Conservation (phyloP, 2,797 vertebrate species). For the Pygocentrus nattereri region DNA sequence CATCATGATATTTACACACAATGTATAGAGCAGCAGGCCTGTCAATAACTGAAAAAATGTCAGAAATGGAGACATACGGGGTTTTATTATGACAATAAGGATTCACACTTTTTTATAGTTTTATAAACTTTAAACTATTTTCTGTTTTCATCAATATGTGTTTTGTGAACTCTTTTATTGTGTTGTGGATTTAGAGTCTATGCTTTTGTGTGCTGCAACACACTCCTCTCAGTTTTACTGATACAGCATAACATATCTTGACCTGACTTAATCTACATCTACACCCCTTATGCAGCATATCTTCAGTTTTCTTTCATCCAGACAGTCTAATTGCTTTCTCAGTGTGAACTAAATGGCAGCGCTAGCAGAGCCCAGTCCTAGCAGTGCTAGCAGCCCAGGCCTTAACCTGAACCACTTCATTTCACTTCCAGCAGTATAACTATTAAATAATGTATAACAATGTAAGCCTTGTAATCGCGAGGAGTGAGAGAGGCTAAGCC, state of each 20-base stretch:
- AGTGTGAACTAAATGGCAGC: neutral
- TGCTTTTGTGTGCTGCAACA: neutral
- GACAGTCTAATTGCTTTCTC: neutral
- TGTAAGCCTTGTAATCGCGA: conserved; percentile 56
- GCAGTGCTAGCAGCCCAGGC: neutral
- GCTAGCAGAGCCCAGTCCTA: neutral
- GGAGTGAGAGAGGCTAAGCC: conserved; percentile 61
- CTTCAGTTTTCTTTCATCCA: conserved; percentile 9
- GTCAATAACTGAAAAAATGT: no score
- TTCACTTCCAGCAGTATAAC: conserved; percentile 60
- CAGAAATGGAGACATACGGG: no score
- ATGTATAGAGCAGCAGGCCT: no score
- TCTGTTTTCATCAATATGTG: neutral
- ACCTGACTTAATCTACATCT: conserved; percentile 43
- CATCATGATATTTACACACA: no score
- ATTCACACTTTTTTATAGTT: neutral
- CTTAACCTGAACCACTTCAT: conserved; percentile 54
- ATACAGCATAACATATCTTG: neutral
- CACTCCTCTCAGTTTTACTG: neutral
- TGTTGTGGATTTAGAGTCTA: neutral
- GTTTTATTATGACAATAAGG: neutral
- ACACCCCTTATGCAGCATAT: neutral
- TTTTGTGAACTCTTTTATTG: neutral
- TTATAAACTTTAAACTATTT: neutral
- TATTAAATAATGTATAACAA: conserved; percentile 61